Evolutionary conservation across 2,888 invertebrate genomes (phyloP), one percentile per base, ranked within the genome.

Genomic region (Tridacna gigas): DNA sequence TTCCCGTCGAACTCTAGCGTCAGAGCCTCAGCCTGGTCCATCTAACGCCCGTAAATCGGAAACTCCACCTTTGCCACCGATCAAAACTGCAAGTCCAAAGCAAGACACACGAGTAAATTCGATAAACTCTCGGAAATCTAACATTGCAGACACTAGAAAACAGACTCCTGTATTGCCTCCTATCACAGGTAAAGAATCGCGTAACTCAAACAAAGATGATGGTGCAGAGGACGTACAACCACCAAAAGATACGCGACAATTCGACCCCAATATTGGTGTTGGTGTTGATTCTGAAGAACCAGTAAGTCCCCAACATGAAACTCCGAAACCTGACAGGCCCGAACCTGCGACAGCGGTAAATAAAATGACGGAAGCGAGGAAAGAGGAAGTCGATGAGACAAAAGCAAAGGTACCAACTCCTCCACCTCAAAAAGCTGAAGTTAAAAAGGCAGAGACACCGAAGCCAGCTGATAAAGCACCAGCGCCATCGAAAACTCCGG

Each of bases 161-260:
- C 82, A 79, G 56, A 87, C 87, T 0, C 87, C 87, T 15, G 81
- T 87, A 5, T 66, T 87, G n/a, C 87, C 87, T 25, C 87, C 87
- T 13, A 87, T 87, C 22, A 77, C 73, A 26, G 60, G 79, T 26
- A 84, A 79, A 56, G 51, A 45, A 18, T 69, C 79, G 18, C 74
- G 76, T 4, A 74, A 22, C 9, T 78, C 80, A 4, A 60, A 61
- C 3, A 71, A 48, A 18, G 69, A 80, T 37, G 75, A 78, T 22
- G 77, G 76, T n/a, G 65, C 28, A 4, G 77, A 80, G 0, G 84
- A 80, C 11, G 74, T 87, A 63, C 78, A 81, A 51, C 84, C 87
- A 0, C 87, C 87, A 18, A 83, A 82, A 65, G 87, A 87, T 28
- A 84, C 45, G 22, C 83, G 87, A 22, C 79, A 83, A 22, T 87